Evolutionary conservation across 2,113 vertebrate species (phyloP).

Genomic region (Octodon degus): DNA sequence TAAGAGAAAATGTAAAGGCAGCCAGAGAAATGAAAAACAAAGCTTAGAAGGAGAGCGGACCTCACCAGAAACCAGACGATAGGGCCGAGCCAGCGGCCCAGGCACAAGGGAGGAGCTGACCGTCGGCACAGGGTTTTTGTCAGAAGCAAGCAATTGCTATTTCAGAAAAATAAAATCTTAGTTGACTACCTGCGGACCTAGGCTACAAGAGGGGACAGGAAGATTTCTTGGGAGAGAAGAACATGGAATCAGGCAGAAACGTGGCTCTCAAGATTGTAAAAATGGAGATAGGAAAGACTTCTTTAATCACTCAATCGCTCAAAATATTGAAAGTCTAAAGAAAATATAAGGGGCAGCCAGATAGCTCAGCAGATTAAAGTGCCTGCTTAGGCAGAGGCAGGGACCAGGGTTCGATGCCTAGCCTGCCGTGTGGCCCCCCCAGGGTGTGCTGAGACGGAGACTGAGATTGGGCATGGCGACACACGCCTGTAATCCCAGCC

Average conservation of each 20-base stretch:
- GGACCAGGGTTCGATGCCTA: no score
- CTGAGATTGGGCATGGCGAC: no score
- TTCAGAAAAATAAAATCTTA: constrained; percentile 33
- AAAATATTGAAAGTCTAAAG: background rate
- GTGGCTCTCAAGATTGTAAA: background rate
- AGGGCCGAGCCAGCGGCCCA: background rate
- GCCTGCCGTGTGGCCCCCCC: no score
- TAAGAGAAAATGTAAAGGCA: constrained; percentile 2
- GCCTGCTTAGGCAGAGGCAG: no score
- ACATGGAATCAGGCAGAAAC: constrained; percentile 9
- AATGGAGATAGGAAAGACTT: background rate
- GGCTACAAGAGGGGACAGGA: background rate
- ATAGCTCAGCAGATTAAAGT: no score
- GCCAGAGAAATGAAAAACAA: background rate
- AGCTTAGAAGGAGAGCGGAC: background rate
- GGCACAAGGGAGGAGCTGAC: background rate
- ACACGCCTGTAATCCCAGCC: no score
- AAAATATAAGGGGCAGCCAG: background rate
- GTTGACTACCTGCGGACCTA: background rate
- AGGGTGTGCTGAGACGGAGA: no score
- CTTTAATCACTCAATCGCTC: background rate
- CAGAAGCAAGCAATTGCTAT: background rate
- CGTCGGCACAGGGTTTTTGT: background rate
- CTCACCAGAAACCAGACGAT: background rate
- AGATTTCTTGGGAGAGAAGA: background rate